Conservation (phyloP, 2,888 invertebrate species). For the Hymenopus coronatus region DNA sequence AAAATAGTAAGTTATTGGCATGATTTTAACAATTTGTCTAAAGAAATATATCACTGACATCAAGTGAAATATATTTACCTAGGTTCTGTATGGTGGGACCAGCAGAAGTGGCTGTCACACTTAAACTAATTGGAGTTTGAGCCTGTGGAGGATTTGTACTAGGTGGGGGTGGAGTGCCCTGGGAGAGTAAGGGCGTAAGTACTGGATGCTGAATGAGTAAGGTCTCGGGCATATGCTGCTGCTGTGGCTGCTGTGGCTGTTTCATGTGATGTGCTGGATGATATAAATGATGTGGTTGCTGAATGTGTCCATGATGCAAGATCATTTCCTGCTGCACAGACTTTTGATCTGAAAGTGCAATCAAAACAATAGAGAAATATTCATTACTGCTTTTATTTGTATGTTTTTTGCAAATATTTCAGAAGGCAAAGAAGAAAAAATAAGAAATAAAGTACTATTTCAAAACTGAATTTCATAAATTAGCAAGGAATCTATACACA, state of each 20-base stretch:
- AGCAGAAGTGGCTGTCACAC: constrained; percentile 13
- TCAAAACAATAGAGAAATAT: neutral
- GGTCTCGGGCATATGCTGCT: neutral
- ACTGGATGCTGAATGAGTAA: constrained; percentile 37
- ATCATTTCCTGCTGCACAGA: neutral
- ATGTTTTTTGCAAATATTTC: no score
- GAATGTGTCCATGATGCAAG: neutral
- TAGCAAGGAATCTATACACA: no score
- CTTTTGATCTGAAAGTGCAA: constrained; percentile 34
- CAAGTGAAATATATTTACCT: constrained; percentile 12
- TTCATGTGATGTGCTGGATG: constrained; percentile 35
- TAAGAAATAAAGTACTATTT: no score
- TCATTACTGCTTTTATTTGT: neutral
- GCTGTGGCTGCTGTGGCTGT: neutral
- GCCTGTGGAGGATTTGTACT: constrained; percentile 27
- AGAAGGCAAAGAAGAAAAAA: no score
- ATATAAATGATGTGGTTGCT: constrained; percentile 9
- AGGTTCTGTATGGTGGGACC: constrained; percentile 21
- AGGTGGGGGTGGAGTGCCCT: constrained; percentile 13
- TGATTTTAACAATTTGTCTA: no score
- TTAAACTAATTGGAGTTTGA: constrained; percentile 21
- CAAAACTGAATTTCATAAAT: no score
- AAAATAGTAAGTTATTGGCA: no score
- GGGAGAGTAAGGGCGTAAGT: constrained; percentile 45
- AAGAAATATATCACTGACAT: no score